Conservation (phyloP, 2,113 vertebrate genomes). For the Otis tarda region DNA sequence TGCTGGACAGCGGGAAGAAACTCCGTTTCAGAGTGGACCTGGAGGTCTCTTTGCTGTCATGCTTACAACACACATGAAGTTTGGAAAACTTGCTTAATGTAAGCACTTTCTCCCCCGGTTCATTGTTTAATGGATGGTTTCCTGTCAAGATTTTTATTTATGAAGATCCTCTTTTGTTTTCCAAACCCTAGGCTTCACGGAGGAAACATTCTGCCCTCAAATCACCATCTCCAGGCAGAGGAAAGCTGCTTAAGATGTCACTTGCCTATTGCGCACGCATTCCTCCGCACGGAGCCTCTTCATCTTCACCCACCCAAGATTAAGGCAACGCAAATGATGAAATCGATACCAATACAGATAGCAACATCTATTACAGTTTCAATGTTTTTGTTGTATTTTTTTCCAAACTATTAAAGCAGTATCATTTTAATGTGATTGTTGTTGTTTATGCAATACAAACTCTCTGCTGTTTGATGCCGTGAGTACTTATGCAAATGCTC, state of each 20-base stretch:
- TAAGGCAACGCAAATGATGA: slow-evolving; percentile 56
- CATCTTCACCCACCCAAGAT: slow-evolving; percentile 70
- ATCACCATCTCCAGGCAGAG: not conserved
- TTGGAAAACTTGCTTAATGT: not conserved
- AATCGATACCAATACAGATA: slow-evolving; percentile 42
- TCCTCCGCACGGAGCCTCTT: slow-evolving; percentile 26
- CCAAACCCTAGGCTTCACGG: not conserved
- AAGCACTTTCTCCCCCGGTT: not conserved
- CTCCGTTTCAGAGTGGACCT: not conserved
- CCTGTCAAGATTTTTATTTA: not conserved
- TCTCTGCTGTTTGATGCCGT: slow-evolving; percentile 7
- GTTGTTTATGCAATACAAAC: slow-evolving; percentile 9
- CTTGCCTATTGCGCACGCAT: slow-evolving; percentile 23
- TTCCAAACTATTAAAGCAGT: slow-evolving; percentile 10
- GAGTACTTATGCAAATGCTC: slow-evolving; percentile 44
- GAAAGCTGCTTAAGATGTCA: slow-evolving; percentile 2
- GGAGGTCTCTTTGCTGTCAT: not conserved
- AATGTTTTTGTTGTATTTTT: slow-evolving; percentile 30
- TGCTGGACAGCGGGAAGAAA: not conserved
- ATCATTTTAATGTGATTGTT: slow-evolving; percentile 28
- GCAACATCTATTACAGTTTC: slow-evolving; percentile 55
- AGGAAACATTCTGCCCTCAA: slow-evolving; percentile 21
- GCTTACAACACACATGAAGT: not conserved
- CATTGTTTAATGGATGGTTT: not conserved
- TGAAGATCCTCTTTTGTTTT: not conserved